phyloP scores from a whole-genome alignment of 2,113 vertebrate genomes.

The Meriones unguiculatus region DNA sequence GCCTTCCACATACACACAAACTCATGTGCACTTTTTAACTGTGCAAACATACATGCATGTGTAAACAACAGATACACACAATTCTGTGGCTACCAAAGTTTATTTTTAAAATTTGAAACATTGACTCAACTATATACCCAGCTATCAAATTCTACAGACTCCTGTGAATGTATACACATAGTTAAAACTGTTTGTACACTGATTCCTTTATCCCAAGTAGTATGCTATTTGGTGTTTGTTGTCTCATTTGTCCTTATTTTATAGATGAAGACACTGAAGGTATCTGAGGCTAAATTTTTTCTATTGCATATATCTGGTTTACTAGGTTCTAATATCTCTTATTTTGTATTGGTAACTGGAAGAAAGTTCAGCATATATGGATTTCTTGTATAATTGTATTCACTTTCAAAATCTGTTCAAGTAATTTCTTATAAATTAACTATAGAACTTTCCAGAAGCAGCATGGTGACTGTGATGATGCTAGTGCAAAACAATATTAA shows the following conservation, averaged over 20 bases:
- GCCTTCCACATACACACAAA: not conserved
- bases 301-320: not conserved
- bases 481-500: constrained; percentile 78
- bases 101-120: not conserved
- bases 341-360: constrained; percentile 76
- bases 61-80: not conserved
- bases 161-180: not conserved
- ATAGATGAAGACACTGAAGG: constrained; percentile 32
- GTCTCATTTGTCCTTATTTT: not conserved
- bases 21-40: not conserved
- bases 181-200: not conserved
- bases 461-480: constrained; percentile 76
- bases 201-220: not conserved
- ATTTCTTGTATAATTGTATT: constrained; percentile 83
- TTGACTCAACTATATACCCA: not conserved
- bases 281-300: not conserved
- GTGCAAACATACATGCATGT: not conserved
- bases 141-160: not conserved
- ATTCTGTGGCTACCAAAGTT: not conserved
- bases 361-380: constrained; percentile 75
- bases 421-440: constrained; percentile 82
- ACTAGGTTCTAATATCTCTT: constrained; percentile 70
- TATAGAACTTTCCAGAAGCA: constrained; percentile 73
- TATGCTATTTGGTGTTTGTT: not conserved
- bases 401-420: constrained; percentile 84